Base-by-base conservation (phyloP, 2,888 invertebrate genomes). In the Acrobasis repandana region DNA sequence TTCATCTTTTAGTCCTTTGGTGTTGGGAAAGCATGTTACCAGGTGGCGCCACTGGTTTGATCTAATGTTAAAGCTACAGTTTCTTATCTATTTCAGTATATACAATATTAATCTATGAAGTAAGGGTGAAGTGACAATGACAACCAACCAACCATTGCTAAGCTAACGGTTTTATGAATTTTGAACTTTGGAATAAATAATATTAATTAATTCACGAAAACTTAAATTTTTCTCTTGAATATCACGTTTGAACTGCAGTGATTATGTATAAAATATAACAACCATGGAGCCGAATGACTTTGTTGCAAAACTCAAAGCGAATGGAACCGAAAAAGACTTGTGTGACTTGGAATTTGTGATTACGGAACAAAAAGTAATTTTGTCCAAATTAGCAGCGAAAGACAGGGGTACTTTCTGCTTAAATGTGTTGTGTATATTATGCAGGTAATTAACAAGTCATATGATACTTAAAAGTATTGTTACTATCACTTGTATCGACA, bases 391-490 rank as follows among this genome's bases (percentile, higher is more conserved):
- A 72, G 49, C 76, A 9, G 36, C 72, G 0, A 85, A 85, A 66
- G 84, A 89, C 47, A 77, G 68, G 60, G 80, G 80, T 14, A 33
- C 73, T 3, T 87, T 90, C 61, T 80, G 88, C 10, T 66, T 91
- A 15, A 91, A 90, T 63, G 82, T 89, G 16, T 70, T 91, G 5
- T 89, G 89, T 72, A 82, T 82, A 63, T 63, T 91, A 28, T 90
- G 88, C 86, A 89, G 91, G 91, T 90, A 75, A 16, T 18, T 28
- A 52, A 16, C n/a, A 48, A 9, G 50, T 16, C 9, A 36, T 36
- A 36, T 36, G 9, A 9, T 36, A 10, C 36, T 9, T 36, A 6
- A 9, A 36, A 36, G 36, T 9, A 36, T 6, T 6, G 3, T 36
- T n/a, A n/a, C 1, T 6, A 36, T 36, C 9, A 9, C 9, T 36